Evolutionary conservation across 92 coral and sea anemone species (phyloP).

Genomic region (Blastomussa wellsi): DNA sequence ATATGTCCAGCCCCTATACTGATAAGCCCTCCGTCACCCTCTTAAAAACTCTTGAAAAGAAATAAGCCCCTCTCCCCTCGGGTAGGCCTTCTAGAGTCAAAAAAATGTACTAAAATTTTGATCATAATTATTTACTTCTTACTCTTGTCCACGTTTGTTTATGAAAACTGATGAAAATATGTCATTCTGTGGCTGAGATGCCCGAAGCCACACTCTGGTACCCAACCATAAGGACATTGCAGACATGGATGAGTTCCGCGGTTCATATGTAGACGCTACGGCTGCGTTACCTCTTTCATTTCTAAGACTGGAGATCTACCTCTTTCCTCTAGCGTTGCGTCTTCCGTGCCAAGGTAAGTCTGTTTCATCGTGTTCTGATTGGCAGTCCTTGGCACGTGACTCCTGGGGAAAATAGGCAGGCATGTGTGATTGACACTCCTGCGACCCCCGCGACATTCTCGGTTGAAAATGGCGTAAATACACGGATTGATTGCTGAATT

Average conservation of each 20-base stretch:
- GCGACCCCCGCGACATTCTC: constrained; percentile 66
- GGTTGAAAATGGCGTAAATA: constrained; percentile 73
- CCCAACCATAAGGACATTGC: no score
- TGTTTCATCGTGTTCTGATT: constrained; percentile 15
- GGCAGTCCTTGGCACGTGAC: constrained; percentile 1
- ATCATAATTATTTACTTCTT: no score
- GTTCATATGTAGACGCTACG: not conserved
- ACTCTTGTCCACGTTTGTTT: no score
- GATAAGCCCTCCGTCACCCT: no score
- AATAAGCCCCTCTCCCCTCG: no score
- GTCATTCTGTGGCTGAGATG: no score
- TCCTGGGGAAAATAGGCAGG: not conserved
- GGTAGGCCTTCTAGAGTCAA: no score
- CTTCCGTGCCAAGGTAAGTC: constrained; percentile 6
- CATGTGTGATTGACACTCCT: constrained; percentile 12
- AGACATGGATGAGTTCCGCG: no score
- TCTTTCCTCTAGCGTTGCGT: constrained; percentile 14
- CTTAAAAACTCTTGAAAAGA: no score
- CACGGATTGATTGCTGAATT: constrained; percentile 86
- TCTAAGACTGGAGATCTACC: not conserved
- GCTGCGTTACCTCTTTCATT: not conserved
- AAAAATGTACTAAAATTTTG: no score
- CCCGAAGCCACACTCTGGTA: not conserved
- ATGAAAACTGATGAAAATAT: not conserved
- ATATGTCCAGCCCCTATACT: no score